Percentiles rank a stretch among this genome's conserved stretches.
Evolutionary conservation across 2,113 vertebrate species (phyloP).

Genomic region (Mormyrus lacerda): DNA sequence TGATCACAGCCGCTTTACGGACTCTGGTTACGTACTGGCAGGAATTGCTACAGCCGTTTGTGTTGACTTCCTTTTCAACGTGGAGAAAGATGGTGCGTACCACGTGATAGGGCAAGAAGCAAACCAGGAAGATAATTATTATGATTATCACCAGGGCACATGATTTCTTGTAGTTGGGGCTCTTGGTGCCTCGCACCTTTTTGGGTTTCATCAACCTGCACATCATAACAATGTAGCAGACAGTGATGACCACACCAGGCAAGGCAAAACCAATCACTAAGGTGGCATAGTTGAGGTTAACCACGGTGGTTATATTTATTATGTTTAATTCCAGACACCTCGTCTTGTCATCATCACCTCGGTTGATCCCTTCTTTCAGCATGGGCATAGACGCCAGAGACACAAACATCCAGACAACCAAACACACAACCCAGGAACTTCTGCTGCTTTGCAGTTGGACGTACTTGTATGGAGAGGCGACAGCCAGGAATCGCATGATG

Average conservation of each 20-base stretch:
- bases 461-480: conserved; percentile 46
- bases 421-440: conserved; percentile 43
- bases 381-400: conserved; percentile 37
- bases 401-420: conserved; percentile 51
- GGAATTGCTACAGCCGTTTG: neutral
- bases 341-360: fast-evolving
- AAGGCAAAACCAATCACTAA: conserved; percentile 55
- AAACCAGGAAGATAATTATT: conserved; percentile 57
- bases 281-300: conserved; percentile 50
- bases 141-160: conserved; percentile 54
- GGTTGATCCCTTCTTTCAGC: conserved; percentile 26
- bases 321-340: conserved; percentile 56
- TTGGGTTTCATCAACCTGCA: conserved; percentile 39
- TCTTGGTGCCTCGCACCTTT: neutral
- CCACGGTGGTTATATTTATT: neutral
- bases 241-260: conserved; percentile 48
- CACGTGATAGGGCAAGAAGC: conserved; percentile 65
- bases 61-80: fast-evolving
- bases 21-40: conserved; percentile 20
- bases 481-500: conserved; percentile 57
- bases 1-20: conserved; percentile 50
- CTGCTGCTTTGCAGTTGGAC: conserved; percentile 36
- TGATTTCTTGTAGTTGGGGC: conserved; percentile 48
- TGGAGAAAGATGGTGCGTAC: conserved; percentile 54
- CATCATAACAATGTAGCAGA: conserved; percentile 58